Conservation (phyloP, 2,888 invertebrate species). For the Volucella inanis region DNA sequence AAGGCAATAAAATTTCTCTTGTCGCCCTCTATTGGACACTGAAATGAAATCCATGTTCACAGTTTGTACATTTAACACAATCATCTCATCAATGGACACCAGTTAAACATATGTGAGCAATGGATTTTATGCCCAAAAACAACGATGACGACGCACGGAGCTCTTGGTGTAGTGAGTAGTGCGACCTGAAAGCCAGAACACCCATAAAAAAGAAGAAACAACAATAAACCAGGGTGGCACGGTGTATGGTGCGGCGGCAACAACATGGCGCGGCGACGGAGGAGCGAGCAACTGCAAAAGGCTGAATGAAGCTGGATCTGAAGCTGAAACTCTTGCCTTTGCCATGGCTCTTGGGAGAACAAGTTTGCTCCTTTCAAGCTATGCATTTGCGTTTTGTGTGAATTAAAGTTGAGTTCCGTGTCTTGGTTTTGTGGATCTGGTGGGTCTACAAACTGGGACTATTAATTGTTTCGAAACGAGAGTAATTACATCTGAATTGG, state of each 20-base stretch:
- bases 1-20: conserved; percentile 75
- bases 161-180: conserved; percentile 30
- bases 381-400: conserved; percentile 62
- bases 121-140: conserved; percentile 74
- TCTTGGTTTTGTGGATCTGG: conserved; percentile 9
- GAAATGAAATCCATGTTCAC: conserved; percentile 75
- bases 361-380: conserved; percentile 70
- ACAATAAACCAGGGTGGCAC: conserved; percentile 29
- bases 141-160: conserved; percentile 53
- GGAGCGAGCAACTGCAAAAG: not conserved
- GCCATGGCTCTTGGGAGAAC: conserved; percentile 25
- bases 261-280: not conserved
- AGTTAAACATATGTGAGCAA: conserved; percentile 75
- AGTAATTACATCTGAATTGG: conserved; percentile 73
- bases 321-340: no score
- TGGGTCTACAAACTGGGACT: conserved; percentile 53
- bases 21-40: conserved; percentile 75
- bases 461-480: conserved; percentile 75
- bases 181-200: conserved; percentile 44
- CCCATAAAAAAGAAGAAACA: conserved; percentile 38
- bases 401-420: conserved; percentile 54
- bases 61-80: conserved; percentile 74
- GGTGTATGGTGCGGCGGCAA: not conserved
- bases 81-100: conserved; percentile 76
- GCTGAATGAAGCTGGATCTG: no score